These are phyloP conservation scores for Agrotis segetum DNA, from an alignment of 2,888 invertebrate genomes.

Conservation along the genomic window DNA sequence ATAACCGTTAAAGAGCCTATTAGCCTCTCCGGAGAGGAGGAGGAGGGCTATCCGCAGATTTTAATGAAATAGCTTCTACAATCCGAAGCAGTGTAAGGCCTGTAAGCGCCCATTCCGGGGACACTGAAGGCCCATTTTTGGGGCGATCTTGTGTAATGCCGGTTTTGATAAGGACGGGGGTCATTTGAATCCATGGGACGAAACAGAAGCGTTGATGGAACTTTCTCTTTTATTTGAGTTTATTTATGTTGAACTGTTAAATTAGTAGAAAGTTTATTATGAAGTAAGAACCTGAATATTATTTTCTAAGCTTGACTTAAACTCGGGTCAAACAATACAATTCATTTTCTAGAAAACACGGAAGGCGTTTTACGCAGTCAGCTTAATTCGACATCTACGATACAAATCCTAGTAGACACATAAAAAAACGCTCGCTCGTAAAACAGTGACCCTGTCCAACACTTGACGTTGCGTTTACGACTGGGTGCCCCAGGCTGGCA, in stretches of 20 bases:
- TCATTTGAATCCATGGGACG: slow-evolving; percentile 44
- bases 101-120: slow-evolving; percentile 48
- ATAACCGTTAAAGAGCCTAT: slow-evolving; percentile 60
- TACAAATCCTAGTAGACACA: slow-evolving; percentile 23
- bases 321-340: not conserved
- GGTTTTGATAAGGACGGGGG: slow-evolving; percentile 45
- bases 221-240: slow-evolving; percentile 27
- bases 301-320: not conserved
- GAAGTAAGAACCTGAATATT: not conserved
- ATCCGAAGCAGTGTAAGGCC: slow-evolving; percentile 56
- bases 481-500: slow-evolving; percentile 19
- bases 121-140: slow-evolving; percentile 53
- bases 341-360: not conserved
- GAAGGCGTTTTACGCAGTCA: not conserved
- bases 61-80: slow-evolving; percentile 63
- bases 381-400: slow-evolving; percentile 13
- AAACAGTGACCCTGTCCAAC: slow-evolving; percentile 50
- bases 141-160: slow-evolving; percentile 55
- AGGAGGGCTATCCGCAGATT: slow-evolving; percentile 58
- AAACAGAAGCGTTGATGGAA: slow-evolving; percentile 19
- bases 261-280: slow-evolving; percentile 4
- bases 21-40: slow-evolving; percentile 39
- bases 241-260: slow-evolving; percentile 32
- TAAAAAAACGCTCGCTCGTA: slow-evolving; percentile 51
- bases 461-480: slow-evolving; percentile 52